phyloP scores from a whole-genome alignment of 2,888 invertebrate genomes.

The Drosophila falleni region DNA sequence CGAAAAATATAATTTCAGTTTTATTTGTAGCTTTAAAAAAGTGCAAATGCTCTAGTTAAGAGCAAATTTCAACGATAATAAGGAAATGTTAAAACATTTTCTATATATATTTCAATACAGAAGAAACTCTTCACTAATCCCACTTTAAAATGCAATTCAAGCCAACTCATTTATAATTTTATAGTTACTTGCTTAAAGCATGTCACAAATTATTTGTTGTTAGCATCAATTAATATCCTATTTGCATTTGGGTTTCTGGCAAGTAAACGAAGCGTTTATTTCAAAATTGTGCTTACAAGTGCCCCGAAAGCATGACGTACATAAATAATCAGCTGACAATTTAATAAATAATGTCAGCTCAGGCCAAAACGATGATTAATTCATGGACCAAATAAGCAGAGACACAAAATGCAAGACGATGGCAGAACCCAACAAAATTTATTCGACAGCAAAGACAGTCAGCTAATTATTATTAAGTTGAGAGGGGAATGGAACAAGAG shows the following conservation, averaged over 20 bases:
- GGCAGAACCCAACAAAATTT: conserved; percentile 13
- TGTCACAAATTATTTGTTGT: conserved; percentile 8
- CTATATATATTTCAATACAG: too few relatives aligned
- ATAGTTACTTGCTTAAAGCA: background rate
- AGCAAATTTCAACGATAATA: too few relatives aligned
- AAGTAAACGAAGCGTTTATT: conserved; percentile 42
- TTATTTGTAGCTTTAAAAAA: conserved; percentile 34
- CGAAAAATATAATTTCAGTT: conserved; percentile 29
- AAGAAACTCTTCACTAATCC: too few relatives aligned
- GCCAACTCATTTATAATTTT: background rate
- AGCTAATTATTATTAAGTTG: conserved; percentile 40
- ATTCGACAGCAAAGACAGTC: conserved; percentile 3
- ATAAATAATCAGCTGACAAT: conserved; percentile 69
- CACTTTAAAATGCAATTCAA: background rate
- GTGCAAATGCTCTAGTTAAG: background rate
- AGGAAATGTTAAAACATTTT: too few relatives aligned
- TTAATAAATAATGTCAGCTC: conserved; percentile 60
- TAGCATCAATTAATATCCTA: conserved; percentile 22
- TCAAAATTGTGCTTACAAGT: conserved; percentile 22
- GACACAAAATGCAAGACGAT: conserved; percentile 13
- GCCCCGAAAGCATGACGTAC: conserved; percentile 27
- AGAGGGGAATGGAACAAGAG: background rate
- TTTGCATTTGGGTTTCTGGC: conserved; percentile 20
- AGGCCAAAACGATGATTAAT: conserved; percentile 56
- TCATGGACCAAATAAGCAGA: conserved; percentile 30